A percentile compares a stretch with the other conserved stretches of the same genome.
Evolutionary conservation across 2,888 invertebrate species (phyloP).

Genomic region (Heteropelma amictum): DNA sequence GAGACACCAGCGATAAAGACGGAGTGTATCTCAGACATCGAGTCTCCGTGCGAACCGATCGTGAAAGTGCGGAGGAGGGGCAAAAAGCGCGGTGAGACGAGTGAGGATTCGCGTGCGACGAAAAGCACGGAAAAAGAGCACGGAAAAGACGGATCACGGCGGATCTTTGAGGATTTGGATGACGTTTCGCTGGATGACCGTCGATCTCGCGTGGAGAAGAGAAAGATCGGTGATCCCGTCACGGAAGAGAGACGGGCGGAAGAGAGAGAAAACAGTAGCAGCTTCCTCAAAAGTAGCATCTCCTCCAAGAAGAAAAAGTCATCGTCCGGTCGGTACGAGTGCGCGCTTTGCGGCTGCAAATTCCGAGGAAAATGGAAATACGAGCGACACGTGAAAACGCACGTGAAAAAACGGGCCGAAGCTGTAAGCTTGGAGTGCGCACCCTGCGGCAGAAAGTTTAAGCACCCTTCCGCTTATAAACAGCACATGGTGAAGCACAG

Average conservation of each 20-base stretch:
- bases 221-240: too few species aligned
- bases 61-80: not conserved
- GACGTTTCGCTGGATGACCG: not conserved
- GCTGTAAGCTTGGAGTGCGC: not conserved
- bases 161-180: not conserved
- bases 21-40: not conserved
- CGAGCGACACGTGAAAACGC: constrained; percentile 38
- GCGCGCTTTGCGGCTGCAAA: constrained; percentile 25
- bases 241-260: too few species aligned
- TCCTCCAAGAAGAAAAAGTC: not conserved
- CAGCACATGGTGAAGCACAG: constrained; percentile 51
- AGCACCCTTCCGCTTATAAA: not conserved
- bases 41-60: not conserved
- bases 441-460: not conserved
- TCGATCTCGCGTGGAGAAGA: not conserved
- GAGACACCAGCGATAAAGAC: not conserved
- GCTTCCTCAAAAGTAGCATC: too few species aligned
- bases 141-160: not conserved
- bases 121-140: too few species aligned
- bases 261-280: too few species aligned
- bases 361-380: constrained; percentile 30
- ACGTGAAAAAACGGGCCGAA: not conserved
- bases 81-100: not conserved
- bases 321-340: not conserved
- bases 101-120: not conserved